Conservation (phyloP, 1,140 invertebrate genomes). For the Calliphora vicina region DNA sequence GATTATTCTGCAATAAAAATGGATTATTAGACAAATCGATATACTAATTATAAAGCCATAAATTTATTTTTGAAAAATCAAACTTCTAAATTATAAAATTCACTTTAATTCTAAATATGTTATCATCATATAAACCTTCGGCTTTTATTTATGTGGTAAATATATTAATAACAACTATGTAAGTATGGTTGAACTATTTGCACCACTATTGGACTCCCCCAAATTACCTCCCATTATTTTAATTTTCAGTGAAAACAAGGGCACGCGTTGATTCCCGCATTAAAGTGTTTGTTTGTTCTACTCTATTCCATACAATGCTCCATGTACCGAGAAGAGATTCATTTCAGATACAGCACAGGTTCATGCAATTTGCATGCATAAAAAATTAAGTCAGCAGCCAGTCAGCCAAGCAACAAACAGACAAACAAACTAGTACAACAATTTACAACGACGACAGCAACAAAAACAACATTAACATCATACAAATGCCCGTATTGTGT, state of each 20-base stretch:
- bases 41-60: no score
- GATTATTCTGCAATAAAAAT: no score
- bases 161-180: no score
- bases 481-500: not conserved
- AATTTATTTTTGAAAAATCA: no score
- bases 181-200: no score
- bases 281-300: not conserved
- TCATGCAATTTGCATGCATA: slow-evolving; percentile 31
- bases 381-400: slow-evolving; percentile 25
- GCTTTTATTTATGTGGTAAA: not conserved
- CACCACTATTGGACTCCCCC: no score
- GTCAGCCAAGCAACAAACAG: not conserved
- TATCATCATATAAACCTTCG: not conserved
- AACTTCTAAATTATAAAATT: no score
- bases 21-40: no score
- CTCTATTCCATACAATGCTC: not conserved
- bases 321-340: not conserved
- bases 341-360: not conserved
- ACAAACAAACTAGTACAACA: not conserved
- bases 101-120: no score
- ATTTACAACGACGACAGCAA: not conserved
- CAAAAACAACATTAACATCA: not conserved
- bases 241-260: slow-evolving; percentile 6
- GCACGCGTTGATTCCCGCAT: not conserved
- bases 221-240: not conserved